Evolutionary conservation across 2,113 vertebrate species (phyloP).

Genomic region (Tenrec ecaudatus): DNA sequence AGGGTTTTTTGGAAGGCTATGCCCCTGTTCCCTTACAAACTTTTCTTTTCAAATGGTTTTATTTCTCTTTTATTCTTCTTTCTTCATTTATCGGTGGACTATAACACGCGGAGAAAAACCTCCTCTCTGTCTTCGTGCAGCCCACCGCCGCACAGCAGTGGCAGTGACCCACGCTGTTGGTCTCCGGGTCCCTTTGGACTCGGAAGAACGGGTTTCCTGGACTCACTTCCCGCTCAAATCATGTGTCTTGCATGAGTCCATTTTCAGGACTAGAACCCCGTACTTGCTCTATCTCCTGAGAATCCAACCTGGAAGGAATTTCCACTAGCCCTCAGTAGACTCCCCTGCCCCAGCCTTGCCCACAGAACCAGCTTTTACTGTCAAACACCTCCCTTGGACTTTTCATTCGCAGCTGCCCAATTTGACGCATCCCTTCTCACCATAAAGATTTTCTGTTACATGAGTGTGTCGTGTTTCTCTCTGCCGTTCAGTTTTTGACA

Average conservation of each 20-base stretch:
- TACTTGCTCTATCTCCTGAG: background rate
- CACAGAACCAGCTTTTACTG: background rate
- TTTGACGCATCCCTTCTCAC: background rate
- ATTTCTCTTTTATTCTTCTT: no score
- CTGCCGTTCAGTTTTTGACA: background rate
- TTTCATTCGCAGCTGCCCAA: background rate
- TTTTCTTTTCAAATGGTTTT: no score
- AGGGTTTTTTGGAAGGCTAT: no score
- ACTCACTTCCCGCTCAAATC: background rate
- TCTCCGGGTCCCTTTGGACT: background rate
- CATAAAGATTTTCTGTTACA: background rate
- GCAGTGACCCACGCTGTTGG: no score
- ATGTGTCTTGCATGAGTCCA: background rate
- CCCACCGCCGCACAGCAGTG: no score
- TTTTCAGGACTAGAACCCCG: background rate
- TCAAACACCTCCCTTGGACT: background rate
- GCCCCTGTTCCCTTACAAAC: no score
- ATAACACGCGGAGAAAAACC: no score
- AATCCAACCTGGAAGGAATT: background rate
- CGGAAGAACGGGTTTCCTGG: background rate
- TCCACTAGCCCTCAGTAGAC: background rate
- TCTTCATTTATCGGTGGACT: no score
- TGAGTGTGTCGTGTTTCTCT: background rate
- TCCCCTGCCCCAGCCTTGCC: no score
- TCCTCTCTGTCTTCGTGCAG: no score